Evolutionary conservation across 1,140 invertebrate species (phyloP).

Genomic region (Zelostemma sp.): DNA sequence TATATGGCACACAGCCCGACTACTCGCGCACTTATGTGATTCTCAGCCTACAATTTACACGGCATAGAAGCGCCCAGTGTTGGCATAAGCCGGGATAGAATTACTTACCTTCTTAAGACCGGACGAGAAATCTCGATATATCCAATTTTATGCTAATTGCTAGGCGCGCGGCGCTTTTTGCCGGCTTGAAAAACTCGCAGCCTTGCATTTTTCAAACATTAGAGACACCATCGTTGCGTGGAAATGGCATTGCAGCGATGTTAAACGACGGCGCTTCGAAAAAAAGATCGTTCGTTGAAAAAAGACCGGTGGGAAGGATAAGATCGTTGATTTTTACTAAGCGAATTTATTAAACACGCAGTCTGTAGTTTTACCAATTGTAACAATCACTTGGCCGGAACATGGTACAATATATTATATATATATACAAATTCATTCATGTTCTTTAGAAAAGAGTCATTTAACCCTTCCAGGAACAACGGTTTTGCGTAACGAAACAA

Average conservation of each 20-base stretch:
- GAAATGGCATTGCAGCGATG: neutral
- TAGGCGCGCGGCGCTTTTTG: conserved; percentile 28
- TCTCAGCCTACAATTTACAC: conserved; percentile 65
- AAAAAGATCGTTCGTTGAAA: too few relatives aligned
- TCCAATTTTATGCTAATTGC: conserved; percentile 68
- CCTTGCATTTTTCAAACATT: neutral
- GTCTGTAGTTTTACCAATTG: conserved; percentile 32
- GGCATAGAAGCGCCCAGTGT: conserved; percentile 46
- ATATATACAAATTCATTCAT: conserved; percentile 39
- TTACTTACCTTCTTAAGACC: conserved; percentile 35
- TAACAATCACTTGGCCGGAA: conserved; percentile 24
- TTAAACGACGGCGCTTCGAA: neutral
- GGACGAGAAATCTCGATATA: conserved; percentile 64
- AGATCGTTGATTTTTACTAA: conserved; percentile 18
- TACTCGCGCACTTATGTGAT: conserved; percentile 61
- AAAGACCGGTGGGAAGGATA: conserved; percentile 1
- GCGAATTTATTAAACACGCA: conserved; percentile 49
- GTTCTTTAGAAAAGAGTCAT: conserved; percentile 16
- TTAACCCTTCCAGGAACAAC: neutral
- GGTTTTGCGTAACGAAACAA: too few relatives aligned
- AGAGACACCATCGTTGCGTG: neutral
- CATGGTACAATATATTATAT: conserved; percentile 18
- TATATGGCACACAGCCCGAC: conserved; percentile 55
- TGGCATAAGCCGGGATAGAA: conserved; percentile 61
- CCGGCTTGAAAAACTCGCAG: neutral